These are phyloP conservation scores for Acleris sparsana DNA, from an alignment of 2,888 invertebrate genomes.

Conservation along the genomic window DNA sequence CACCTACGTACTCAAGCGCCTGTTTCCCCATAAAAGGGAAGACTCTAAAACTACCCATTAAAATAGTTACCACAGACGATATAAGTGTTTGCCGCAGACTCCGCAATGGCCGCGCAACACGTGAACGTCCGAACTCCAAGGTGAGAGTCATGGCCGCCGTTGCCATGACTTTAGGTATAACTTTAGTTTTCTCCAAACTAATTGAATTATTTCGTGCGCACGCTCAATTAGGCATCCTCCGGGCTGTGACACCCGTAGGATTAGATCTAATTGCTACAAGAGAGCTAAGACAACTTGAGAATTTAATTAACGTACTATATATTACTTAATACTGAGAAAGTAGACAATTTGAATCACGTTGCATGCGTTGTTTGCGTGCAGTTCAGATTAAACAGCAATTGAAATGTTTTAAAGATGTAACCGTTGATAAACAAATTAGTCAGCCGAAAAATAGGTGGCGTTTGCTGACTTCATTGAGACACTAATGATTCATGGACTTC, in stretches of 20 bases:
- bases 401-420: neutral
- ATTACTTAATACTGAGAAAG: conserved; percentile 14
- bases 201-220: conserved; percentile 30
- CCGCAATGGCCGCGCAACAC: conserved; percentile 18
- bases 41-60: conserved; percentile 10
- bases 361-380: neutral
- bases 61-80: conserved; percentile 10
- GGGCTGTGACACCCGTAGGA: conserved; percentile 19
- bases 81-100: conserved; percentile 8
- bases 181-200: conserved; percentile 30
- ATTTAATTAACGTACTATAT: conserved; percentile 13
- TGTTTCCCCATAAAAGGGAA: neutral
- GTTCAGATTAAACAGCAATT: neutral
- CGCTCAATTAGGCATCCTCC: conserved; percentile 28
- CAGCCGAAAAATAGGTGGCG: neutral
- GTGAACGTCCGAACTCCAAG: conserved; percentile 25
- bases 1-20: neutral
- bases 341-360: neutral
- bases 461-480: conserved; percentile 10
- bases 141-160: conserved; percentile 30
- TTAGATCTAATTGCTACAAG: conserved; percentile 25
- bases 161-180: conserved; percentile 20
- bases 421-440: neutral
- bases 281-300: conserved; percentile 10
- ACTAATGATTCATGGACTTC: conserved; percentile 6